Conservation (phyloP, 2,113 vertebrate genomes). For the Aphyosemion australe region DNA sequence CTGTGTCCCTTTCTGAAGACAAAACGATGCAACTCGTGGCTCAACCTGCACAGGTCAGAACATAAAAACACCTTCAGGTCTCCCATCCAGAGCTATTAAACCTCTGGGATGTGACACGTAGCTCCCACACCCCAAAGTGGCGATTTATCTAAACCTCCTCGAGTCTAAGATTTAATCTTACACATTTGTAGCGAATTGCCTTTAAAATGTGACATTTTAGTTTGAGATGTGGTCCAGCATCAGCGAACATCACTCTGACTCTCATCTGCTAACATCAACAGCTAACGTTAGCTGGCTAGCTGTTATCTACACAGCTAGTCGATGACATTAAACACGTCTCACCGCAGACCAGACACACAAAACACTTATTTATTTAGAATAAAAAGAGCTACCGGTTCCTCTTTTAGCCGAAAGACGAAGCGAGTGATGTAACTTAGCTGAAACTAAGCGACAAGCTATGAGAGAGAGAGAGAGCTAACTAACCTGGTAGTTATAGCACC, state of each 20-base stretch:
- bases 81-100: conserved; percentile 15
- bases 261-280: conserved; percentile 46
- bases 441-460: conserved; percentile 31
- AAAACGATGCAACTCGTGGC: conserved; percentile 48
- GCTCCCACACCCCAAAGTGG: conserved; percentile 3
- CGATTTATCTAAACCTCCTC: not conserved
- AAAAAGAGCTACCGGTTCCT: not conserved
- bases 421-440: conserved; percentile 16
- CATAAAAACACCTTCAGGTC: conserved; percentile 28
- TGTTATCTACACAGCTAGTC: conserved; percentile 34
- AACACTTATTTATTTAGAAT: not conserved
- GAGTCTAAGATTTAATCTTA: too few relatives aligned
- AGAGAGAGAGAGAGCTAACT: conserved; percentile 52
- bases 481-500: conserved; percentile 64
- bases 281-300: conserved; percentile 71
- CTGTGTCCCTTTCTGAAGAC: conserved; percentile 27
- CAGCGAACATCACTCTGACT: conserved; percentile 17
- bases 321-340: conserved; percentile 18
- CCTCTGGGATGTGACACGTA: conserved; percentile 1
- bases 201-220: too few relatives aligned
- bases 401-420: conserved; percentile 21
- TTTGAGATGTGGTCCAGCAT: conserved; percentile 31
- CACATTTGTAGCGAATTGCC: not conserved
- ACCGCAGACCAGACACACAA: not conserved
- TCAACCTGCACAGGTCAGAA: conserved; percentile 54